Conservation (phyloP, 2,888 invertebrate species). For the Trichopria drosophilae region DNA sequence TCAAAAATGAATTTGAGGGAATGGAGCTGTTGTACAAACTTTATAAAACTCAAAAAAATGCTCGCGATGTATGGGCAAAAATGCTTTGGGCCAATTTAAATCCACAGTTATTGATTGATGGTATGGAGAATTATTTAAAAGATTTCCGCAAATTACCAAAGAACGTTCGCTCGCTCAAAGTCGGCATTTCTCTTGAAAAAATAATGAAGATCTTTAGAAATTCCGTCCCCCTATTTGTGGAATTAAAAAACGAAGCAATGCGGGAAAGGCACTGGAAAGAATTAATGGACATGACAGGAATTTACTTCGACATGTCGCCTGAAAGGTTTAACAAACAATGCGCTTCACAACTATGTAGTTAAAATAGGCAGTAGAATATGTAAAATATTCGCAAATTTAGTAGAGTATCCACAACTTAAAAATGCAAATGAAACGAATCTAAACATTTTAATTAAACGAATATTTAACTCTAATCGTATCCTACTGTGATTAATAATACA, state of each 20-base stretch:
- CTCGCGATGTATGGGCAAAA: conserved; percentile 80
- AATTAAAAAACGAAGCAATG: conserved; percentile 87
- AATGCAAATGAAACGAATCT: background rate
- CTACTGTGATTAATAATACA: too few species aligned
- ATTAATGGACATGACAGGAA: conserved; percentile 83
- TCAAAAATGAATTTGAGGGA: conserved; percentile 66
- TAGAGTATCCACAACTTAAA: too few species aligned
- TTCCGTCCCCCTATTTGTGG: conserved; percentile 86
- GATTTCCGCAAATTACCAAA: conserved; percentile 77
- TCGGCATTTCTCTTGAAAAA: conserved; percentile 73
- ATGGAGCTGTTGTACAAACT: conserved; percentile 77
- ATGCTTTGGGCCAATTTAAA: conserved; percentile 87
- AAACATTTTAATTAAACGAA: too few species aligned
- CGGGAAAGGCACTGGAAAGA: conserved; percentile 88
- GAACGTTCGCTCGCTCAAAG: conserved; percentile 61
- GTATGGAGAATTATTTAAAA: conserved; percentile 82
- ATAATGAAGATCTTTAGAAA: conserved; percentile 87
- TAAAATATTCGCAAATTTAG: too few species aligned
- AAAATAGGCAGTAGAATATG: too few species aligned
- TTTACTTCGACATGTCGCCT: conserved; percentile 82
- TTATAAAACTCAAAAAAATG: conserved; percentile 76
- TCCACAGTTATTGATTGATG: conserved; percentile 79
- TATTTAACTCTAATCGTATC: too few species aligned
- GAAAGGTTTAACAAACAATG: conserved; percentile 59
- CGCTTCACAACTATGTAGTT: too few species aligned